Percentiles rank a stretch among this genome's conserved stretches.
phyloP scores from a whole-genome alignment of 1,140 invertebrate genomes.

The Aricia agestis region DNA sequence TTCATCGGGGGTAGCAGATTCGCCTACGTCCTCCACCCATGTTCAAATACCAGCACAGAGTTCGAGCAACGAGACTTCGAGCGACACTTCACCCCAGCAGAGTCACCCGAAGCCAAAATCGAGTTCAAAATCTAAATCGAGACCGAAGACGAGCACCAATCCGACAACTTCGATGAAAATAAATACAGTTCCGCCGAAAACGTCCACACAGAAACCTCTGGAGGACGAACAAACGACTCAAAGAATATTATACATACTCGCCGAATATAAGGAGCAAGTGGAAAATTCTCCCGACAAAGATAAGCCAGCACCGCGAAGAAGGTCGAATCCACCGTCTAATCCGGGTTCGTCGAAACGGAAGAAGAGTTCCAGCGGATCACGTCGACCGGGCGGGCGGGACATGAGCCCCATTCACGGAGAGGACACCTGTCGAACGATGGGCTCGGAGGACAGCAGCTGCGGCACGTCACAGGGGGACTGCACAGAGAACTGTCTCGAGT shows the following conservation, averaged over 20 bases:
- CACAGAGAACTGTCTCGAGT: slow-evolving; percentile 63
- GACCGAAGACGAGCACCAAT: slow-evolving; percentile 76
- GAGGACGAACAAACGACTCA: slow-evolving; percentile 90
- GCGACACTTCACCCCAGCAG: slow-evolving; percentile 41
- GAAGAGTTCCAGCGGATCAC: slow-evolving; percentile 79
- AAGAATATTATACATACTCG: slow-evolving; percentile 87
- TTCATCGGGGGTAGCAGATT: slow-evolving; percentile 60
- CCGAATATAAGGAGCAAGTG: slow-evolving; percentile 87
- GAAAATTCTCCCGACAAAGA: slow-evolving; percentile 89
- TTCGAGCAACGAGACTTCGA: slow-evolving; percentile 72
- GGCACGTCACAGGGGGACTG: slow-evolving; percentile 79
- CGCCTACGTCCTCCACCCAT: slow-evolving; percentile 58
- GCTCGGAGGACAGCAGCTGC: slow-evolving; percentile 83
- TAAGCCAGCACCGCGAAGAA: slow-evolving; percentile 85
- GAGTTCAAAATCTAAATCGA: slow-evolving; percentile 73
- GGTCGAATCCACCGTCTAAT: slow-evolving; percentile 85
- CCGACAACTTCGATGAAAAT: slow-evolving; percentile 79
- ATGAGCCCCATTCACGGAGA: slow-evolving; percentile 79
- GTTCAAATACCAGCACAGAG: slow-evolving; percentile 50
- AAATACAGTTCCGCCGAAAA: slow-evolving; percentile 80
- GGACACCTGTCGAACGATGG: slow-evolving; percentile 80
- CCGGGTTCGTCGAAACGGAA: slow-evolving; percentile 84
- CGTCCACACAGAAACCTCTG: slow-evolving; percentile 84
- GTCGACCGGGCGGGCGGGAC: slow-evolving; percentile 68
- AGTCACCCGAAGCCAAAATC: slow-evolving; percentile 60